Percentiles rank a stretch among this genome's conserved stretches.
Conservation (phyloP, 2,797 vertebrate genomes). For the Sebastes nivosus region DNA sequence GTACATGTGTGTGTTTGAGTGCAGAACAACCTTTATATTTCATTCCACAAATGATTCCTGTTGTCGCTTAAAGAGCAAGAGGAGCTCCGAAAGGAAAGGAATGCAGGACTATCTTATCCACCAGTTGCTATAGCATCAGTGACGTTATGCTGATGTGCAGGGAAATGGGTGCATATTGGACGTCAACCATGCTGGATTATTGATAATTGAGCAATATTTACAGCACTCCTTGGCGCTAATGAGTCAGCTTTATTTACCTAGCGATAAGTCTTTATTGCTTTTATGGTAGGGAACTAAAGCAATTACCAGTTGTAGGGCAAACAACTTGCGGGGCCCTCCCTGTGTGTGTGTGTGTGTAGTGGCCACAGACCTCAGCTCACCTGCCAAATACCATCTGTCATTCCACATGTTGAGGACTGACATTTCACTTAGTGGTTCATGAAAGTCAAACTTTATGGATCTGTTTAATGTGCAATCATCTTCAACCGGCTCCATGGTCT, state of each 20-base stretch:
- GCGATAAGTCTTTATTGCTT: conserved; percentile 76
- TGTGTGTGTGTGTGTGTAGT: conserved; percentile 7
- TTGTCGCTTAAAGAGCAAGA: conserved; percentile 2
- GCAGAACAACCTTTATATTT: conserved; percentile 20
- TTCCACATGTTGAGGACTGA: conserved; percentile 9
- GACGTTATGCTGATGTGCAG: conserved; percentile 52
- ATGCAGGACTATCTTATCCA: conserved; percentile 65
- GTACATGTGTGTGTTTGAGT: neutral
- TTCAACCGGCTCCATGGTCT: neutral
- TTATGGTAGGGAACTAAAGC: conserved; percentile 69
- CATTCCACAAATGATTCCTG: conserved; percentile 7
- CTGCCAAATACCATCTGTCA: conserved; percentile 42
- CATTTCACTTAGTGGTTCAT: conserved; percentile 1
- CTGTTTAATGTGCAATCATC: neutral
- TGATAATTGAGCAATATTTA: conserved; percentile 77
- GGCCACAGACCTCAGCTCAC: conserved; percentile 25
- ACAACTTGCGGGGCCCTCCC: conserved; percentile 40
- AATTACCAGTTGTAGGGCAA: conserved; percentile 63
- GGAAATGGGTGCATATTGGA: conserved; percentile 40
- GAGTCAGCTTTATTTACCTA: conserved; percentile 68
- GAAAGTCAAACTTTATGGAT: conserved; percentile 21
- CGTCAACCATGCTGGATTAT: conserved; percentile 61
- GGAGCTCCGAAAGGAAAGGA: conserved; percentile 42
- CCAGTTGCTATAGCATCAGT: conserved; percentile 42
- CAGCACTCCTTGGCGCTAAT: conserved; percentile 60